Evolutionary conservation across 2,113 vertebrate genomes (phyloP).

Genomic region (Donacobius atricapilla): DNA sequence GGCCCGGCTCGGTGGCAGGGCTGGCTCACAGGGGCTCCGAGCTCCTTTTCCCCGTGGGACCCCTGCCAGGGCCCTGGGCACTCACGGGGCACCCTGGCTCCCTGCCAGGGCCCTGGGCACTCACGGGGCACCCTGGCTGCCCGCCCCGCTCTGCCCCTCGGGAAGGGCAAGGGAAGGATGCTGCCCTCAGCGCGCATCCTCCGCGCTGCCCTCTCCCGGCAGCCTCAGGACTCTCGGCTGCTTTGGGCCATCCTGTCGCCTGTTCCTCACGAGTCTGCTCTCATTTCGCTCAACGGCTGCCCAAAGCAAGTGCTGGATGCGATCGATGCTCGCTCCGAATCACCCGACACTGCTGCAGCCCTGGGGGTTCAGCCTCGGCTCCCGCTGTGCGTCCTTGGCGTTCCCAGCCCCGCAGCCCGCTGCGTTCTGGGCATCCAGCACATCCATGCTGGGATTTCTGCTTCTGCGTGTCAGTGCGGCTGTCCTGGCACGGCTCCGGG

Average conservation of each 20-base stretch:
- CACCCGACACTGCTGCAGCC: neutral
- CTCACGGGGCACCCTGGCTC: neutral
- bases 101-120: no score
- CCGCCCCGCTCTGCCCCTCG: neutral
- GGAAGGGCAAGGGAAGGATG: neutral
- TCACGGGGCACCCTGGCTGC: no score
- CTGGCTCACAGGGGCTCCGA: neutral
- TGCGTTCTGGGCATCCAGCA: neutral
- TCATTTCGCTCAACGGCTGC: neutral
- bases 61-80: neutral
- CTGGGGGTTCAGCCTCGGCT: neutral
- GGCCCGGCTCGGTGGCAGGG: neutral
- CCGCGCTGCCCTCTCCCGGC: no score
- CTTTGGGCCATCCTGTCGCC: neutral
- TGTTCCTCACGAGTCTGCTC: neutral
- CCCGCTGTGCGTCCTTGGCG: neutral
- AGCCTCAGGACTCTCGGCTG: rapidly evolving
- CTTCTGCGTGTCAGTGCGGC: neutral
- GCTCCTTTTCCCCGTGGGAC: neutral
- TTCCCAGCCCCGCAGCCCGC: neutral
- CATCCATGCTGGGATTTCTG: neutral
- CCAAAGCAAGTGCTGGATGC: neutral
- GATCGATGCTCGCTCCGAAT: neutral
- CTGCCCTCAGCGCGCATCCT: neutral
- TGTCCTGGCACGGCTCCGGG: neutral